Evolutionary conservation across 2,888 invertebrate species (phyloP).

Genomic region (Drosophila yooni): DNA sequence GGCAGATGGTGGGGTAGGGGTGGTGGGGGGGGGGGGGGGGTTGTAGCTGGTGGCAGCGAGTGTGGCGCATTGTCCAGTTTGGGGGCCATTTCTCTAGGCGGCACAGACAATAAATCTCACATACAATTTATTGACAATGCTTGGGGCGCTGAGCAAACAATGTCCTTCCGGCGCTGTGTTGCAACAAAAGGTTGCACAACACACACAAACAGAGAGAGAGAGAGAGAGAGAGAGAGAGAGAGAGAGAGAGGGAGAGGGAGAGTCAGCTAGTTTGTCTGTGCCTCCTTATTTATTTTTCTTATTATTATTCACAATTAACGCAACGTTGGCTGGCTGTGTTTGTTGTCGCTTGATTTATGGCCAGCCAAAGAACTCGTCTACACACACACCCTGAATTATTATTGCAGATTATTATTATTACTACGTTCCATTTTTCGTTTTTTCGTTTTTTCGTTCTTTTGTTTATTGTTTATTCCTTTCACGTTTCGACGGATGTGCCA

Average conservation of each 20-base stretch:
- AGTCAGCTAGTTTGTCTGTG: constrained; percentile 20
- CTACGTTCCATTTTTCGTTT: constrained; percentile 9
- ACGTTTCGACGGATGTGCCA: constrained; percentile 1
- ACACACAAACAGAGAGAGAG: not conserved
- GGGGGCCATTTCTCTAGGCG: constrained; percentile 57
- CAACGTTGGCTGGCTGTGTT: constrained; percentile 16
- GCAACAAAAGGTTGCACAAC: constrained; percentile 61
- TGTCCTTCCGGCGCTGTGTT: constrained; percentile 66
- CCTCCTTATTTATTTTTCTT: constrained; percentile 9
- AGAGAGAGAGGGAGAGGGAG: not conserved
- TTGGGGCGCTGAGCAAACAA: constrained; percentile 73
- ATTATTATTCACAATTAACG: constrained; percentile 69
- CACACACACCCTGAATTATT: constrained; percentile 26
- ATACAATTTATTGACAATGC: constrained; percentile 80
- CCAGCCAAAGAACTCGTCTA: constrained; percentile 18
- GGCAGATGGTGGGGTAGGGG: not conserved
- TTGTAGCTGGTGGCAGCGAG: not conserved
- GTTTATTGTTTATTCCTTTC: constrained; percentile 5
- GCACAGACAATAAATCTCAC: constrained; percentile 72
- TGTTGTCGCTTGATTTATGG: constrained; percentile 46
- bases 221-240: not conserved
- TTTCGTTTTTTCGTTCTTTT: not conserved
- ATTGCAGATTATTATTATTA: constrained; percentile 9
- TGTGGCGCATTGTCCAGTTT: constrained; percentile 43
- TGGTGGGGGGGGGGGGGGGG: not conserved